These are phyloP conservation scores for Clarias gariepinus DNA, from an alignment of 2,113 vertebrate species.

Conservation along the genomic window DNA sequence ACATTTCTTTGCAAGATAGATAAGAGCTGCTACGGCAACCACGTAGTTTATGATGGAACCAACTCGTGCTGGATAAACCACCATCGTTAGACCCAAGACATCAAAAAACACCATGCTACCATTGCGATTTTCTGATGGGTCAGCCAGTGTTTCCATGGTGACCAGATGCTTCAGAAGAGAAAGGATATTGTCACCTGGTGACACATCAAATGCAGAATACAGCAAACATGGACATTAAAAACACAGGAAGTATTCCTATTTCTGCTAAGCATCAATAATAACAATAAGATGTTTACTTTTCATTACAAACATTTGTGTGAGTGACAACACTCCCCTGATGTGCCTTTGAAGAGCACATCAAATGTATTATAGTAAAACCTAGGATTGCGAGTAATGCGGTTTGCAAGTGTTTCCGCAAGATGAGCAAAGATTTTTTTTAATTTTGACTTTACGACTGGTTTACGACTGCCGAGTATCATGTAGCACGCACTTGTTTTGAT, in stretches of 20 bases:
- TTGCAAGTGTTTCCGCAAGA: too few species aligned
- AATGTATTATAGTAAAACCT: too few species aligned
- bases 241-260: background rate
- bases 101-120: constrained; percentile 97
- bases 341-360: too few species aligned
- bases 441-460: too few species aligned
- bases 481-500: too few species aligned
- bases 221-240: background rate
- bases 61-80: constrained; percentile 92
- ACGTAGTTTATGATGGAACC: constrained; percentile 88
- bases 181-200: constrained; percentile 93
- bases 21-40: constrained; percentile 72
- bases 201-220: background rate
- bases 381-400: too few species aligned
- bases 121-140: constrained; percentile 87
- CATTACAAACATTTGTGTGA: background rate
- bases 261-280: too few species aligned
- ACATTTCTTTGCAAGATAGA: constrained; percentile 85
- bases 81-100: constrained; percentile 82
- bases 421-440: too few species aligned
- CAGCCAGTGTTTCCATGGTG: constrained; percentile 82
- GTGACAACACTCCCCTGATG: background rate
- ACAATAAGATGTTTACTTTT: background rate
- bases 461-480: too few species aligned
- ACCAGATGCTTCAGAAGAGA: constrained; percentile 85